Evolutionary conservation across 23 tunicate genomes (phyloP), one percentile per base, ranked within the genome.

Genomic region (Trididemnum nubilum): DNA sequence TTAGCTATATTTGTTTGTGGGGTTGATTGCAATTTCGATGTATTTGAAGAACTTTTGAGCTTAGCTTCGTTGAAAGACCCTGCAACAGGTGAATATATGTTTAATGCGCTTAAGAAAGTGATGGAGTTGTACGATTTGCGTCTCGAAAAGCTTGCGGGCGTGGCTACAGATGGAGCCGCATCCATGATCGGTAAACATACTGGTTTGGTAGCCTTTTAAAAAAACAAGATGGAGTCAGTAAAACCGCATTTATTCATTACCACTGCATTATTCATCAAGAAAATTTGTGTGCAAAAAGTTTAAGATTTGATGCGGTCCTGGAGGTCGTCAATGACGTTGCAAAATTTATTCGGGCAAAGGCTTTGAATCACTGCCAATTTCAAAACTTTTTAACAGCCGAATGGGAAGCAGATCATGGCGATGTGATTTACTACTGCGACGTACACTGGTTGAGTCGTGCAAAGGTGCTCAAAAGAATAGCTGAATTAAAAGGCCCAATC

Each of bases 71-170:
- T 71, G 24, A 71, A 71, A 71, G 76, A 71, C 31, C 76, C 49
- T 35, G 44, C 49, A 9, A 71, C 24, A 27, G 76, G 76, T 71
- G 49, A 71, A 71, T 49, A 32, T 71, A 31, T 31, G 76, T 71
- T 71, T 35, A 71, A 71, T 26, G 76, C 76, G 49, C 76, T 71
- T 33, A 71, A 71, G 76, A 71, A 71, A 18, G 49, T 33, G 76
- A 71, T 71, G 44, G 76, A 71, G 50, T 73, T 73, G 7, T 9
- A 73, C 32, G 61, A 73, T 73, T 73, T 73, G 79, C 79, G 60
- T 36, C 9, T 73, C 59, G 27, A 73, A 73, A 73, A 73, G 7
- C 61, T 73, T 73, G 61, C 79, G 61, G 79, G 79, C 79, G 79
- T 73, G 63, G 33, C 79, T 33, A 67, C 74, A 67, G 74, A 33